Percentiles rank a stretch among this genome's conserved stretches.
These are phyloP conservation scores for Sternotherus odoratus DNA, from an alignment of 2,797 vertebrate genomes.

Conservation along the genomic window DNA sequence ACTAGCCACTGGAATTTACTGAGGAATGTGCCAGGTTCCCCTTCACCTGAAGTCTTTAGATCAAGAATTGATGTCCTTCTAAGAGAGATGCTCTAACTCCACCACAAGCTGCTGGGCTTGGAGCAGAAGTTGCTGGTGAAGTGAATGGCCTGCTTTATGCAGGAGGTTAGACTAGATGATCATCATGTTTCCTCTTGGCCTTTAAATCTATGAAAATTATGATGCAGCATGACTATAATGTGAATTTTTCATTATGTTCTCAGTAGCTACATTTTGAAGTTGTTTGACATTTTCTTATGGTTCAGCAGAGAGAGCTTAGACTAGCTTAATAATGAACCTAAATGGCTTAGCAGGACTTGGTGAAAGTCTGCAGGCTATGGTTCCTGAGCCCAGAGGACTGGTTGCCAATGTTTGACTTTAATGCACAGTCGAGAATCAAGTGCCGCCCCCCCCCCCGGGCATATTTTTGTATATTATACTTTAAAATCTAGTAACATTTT, in stretches of 20 bases:
- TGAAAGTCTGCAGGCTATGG: conserved; percentile 34
- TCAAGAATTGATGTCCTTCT: conserved; percentile 7
- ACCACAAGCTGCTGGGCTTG: neutral
- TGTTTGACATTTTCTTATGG: conserved; percentile 39
- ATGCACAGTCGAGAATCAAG: conserved; percentile 13
- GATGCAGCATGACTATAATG: neutral
- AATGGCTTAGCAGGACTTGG: conserved; percentile 44
- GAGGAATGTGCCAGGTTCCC: neutral
- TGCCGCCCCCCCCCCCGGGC: conserved; percentile 28
- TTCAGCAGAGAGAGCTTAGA: conserved; percentile 2
- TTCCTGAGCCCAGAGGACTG: conserved; percentile 29
- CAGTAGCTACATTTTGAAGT: neutral
- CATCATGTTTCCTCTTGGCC: neutral
- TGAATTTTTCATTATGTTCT: conserved; percentile 30
- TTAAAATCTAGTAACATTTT: conserved; percentile 38
- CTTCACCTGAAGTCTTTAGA: neutral
- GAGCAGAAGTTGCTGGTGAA: neutral
- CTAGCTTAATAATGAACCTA: conserved; percentile 4
- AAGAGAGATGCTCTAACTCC: neutral
- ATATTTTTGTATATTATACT: conserved; percentile 11
- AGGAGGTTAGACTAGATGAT: neutral
- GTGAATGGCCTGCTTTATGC: neutral
- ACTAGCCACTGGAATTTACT: neutral
- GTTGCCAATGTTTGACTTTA: conserved; percentile 51
- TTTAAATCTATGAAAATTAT: conserved; percentile 22